Evolutionary conservation across 2,797 vertebrate species (phyloP), one percentile per base, ranked within the genome.

Genomic region (Otolemur crassicaudatus): DNA sequence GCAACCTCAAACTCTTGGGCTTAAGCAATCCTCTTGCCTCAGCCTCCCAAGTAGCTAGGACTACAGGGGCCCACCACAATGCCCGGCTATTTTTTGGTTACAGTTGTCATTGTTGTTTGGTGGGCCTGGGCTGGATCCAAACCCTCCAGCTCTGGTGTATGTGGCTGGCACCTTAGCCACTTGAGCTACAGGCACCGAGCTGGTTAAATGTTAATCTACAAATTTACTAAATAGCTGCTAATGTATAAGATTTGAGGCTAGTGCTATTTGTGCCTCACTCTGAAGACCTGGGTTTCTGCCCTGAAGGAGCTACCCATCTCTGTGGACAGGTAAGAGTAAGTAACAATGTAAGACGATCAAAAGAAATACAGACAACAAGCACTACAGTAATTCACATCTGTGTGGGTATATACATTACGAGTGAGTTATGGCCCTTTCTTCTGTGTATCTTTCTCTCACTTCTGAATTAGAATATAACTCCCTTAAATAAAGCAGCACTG

Each of bases 251-350:
- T n/a, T 70, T 83, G 40, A 85, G 34, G 46, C n/a, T 77, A 58
- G 11, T 56, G 14, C 56, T 86, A 31, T 29, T 11, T 65, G 27
- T 22, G 43, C 73, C 31, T 58, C 79, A 72, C n/a, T 60, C 61
- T 65, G 20, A 88, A 83, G 77, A 69, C 20, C 56, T 63, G 69
- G 40, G 40, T 83, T 96, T 87, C 81, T 96, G 40, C 53, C 34
- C 56, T 87, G 53, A 65, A 85, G 27, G 17, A 77, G 65, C 20
- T 76, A 37, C 29, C 23, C 43, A 31, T 37, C 56, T 83, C 65
- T 76, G 60, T 25, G 17, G 40, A 75, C 29, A 87, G 63, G 10
- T 65, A 91, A 91, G 53, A 91, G 1, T 46, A 31, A 61, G 31
- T 53, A 80, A 85, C 13, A 65, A 56, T 8, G 8, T 8, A 73